Conservation (phyloP, 2,888 invertebrate genomes). For the Trypoxylon attenuatum region DNA sequence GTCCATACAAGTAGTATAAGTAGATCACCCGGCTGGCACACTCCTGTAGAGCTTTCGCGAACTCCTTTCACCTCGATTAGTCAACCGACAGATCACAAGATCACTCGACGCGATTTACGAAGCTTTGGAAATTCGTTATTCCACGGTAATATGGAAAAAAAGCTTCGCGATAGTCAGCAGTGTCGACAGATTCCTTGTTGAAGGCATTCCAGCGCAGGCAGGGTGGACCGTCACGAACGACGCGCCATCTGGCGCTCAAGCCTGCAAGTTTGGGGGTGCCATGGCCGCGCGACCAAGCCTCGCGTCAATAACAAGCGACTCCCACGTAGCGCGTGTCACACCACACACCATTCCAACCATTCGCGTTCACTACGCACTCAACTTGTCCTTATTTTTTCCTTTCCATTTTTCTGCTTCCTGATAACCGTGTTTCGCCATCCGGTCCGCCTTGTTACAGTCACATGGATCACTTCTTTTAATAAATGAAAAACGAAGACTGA, state of each 20-base stretch:
- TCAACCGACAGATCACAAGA: slow-evolving; percentile 3
- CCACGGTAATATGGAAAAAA: slow-evolving; percentile 44
- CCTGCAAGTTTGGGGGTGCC: slow-evolving; percentile 48
- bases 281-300: slow-evolving; percentile 59
- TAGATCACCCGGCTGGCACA: slow-evolving; percentile 33
- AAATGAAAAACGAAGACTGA: slow-evolving; percentile 35
- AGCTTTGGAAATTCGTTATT: slow-evolving; percentile 21
- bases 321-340: slow-evolving; percentile 1
- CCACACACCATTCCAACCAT: too few species aligned
- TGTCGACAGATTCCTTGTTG: slow-evolving; percentile 50
- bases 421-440: too few species aligned
- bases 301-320: slow-evolving; percentile 57
- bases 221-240: slow-evolving; percentile 64
- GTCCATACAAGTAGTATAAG: slow-evolving; percentile 21
- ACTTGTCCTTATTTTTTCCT: not conserved
- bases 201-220: slow-evolving; percentile 58
- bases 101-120: not conserved
- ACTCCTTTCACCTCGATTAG: slow-evolving; percentile 2
- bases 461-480: too few species aligned
- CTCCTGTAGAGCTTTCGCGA: slow-evolving; percentile 7
- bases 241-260: slow-evolving; percentile 62
- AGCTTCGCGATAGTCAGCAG: slow-evolving; percentile 40
- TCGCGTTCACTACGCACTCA: not conserved
- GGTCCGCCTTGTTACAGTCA: too few species aligned
- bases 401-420: not conserved